Evolutionary conservation across 2,797 vertebrate genomes (phyloP), one percentile per base, ranked within the genome.

Genomic region (Sparus aurata): DNA sequence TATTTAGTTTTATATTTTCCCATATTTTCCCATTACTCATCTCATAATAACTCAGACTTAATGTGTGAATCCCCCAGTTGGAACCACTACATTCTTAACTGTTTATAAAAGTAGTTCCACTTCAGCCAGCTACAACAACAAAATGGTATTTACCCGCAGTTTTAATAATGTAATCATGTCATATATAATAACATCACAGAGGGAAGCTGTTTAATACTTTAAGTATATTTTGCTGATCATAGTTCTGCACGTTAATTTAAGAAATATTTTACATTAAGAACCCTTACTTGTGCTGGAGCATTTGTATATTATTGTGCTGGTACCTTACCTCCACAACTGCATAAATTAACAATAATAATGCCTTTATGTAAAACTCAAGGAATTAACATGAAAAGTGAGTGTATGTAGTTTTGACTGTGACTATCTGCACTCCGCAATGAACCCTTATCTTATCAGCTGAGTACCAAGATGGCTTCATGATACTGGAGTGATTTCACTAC

Each of bases 361-460:
- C 58, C 20, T 58, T 49, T 2, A 49, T 25, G 5, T 49, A 20
- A 18, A 41, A 61, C 20, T 43, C n/a, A 9, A 67, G 3, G 22
- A 73, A 69, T 46, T 17, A 30, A 41, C 3, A 27, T 82, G 12
- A 58, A 65, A 70, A 22, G 11, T 68, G 15, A 77, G 52, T 53
- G 11, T 25, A 34, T 79, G 46, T 64, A 64, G 57, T 82, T 61
- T 22, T 63, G 50, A 30, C 43, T 53, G 23, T 63, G 43, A 69
- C 81, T 68, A 27, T 45, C 27, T 61, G 4, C 25, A n/a, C 47
- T 81, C 45, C 57, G 62, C 46, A 53, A 20, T 67, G 13, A 12
- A 73, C 7, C 79, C 81, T 91, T 87, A 89, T 91, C 91, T 91
- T 89, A 92, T 93, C 89, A 80, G 73, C 45, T 64, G 47, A 61